A percentile compares a stretch with the other conserved stretches of the same genome.
These are phyloP conservation scores for Trialeurodes vaporariorum DNA, from an alignment of 1,140 invertebrate genomes.

Conservation along the genomic window DNA sequence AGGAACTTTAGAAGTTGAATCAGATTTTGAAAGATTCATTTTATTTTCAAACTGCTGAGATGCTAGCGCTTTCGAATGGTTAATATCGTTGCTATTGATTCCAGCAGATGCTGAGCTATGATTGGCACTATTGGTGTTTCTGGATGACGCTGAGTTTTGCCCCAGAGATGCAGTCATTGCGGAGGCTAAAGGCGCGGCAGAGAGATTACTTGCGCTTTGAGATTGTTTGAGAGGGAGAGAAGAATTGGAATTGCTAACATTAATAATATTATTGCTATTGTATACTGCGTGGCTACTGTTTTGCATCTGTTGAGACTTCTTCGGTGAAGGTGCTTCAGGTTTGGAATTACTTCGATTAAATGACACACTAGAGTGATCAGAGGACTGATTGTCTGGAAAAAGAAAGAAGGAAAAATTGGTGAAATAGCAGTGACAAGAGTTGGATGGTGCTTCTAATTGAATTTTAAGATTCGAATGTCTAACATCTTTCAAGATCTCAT, in stretches of 20 bases:
- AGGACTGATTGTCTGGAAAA: not conserved
- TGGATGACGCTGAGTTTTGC: not conserved
- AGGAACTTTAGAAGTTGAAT: not conserved
- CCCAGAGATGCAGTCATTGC: not conserved
- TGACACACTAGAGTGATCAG: not conserved
- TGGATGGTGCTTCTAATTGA: too few relatives aligned
- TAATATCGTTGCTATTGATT: not conserved
- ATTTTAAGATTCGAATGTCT: too few relatives aligned
- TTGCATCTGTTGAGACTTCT: not conserved
- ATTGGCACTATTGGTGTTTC: not conserved
- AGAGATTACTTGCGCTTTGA: not conserved
- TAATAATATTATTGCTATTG: not conserved
- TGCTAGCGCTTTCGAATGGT: not conserved
- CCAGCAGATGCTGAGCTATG: too few relatives aligned
- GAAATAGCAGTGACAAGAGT: too few relatives aligned
- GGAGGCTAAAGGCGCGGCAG: not conserved
- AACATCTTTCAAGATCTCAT: too few relatives aligned
- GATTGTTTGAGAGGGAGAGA: not conserved
- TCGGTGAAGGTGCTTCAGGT: not conserved
- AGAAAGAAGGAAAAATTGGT: not conserved
- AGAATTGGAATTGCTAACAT: not conserved
- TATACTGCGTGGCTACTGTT: too few relatives aligned
- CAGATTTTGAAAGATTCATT: not conserved
- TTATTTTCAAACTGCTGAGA: too few relatives aligned
- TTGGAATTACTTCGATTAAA: not conserved